phyloP scores from a whole-genome alignment of 2,888 invertebrate species.

The Glyphotaelius pellucidus region DNA sequence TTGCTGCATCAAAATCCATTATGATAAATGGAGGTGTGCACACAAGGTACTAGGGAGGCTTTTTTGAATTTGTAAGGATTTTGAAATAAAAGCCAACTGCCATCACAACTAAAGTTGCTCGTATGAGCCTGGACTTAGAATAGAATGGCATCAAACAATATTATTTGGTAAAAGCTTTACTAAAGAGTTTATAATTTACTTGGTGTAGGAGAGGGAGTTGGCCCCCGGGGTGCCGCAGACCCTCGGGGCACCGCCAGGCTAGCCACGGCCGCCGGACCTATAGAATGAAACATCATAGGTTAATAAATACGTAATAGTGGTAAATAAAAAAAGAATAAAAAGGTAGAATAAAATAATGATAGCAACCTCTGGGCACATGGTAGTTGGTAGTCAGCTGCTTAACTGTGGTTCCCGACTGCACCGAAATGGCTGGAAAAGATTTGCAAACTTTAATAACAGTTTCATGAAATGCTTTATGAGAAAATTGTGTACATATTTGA shows the following conservation, averaged over 20 bases:
- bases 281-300: background rate
- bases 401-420: conserved; percentile 68
- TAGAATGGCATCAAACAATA: too few species aligned
- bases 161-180: too few species aligned
- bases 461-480: background rate
- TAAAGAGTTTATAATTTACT: conserved; percentile 13
- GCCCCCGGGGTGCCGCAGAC: conserved; percentile 77
- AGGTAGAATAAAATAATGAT: background rate
- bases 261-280: conserved; percentile 85
- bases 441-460: background rate
- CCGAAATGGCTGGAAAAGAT: conserved; percentile 48
- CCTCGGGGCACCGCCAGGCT: conserved; percentile 85
- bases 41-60: too few species aligned
- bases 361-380: conserved; percentile 71
- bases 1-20: too few species aligned
- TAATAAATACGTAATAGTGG: background rate
- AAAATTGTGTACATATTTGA: background rate
- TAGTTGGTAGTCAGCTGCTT: conserved; percentile 72
- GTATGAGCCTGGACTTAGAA: too few species aligned
- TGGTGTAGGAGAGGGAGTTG: conserved; percentile 67
- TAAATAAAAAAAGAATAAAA: background rate
- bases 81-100: too few species aligned
- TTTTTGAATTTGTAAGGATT: too few species aligned
- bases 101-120: too few species aligned
- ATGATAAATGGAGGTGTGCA: too few species aligned